Conservation (phyloP, 2,797 vertebrate genomes). For the Lateolabrax maculatus region DNA sequence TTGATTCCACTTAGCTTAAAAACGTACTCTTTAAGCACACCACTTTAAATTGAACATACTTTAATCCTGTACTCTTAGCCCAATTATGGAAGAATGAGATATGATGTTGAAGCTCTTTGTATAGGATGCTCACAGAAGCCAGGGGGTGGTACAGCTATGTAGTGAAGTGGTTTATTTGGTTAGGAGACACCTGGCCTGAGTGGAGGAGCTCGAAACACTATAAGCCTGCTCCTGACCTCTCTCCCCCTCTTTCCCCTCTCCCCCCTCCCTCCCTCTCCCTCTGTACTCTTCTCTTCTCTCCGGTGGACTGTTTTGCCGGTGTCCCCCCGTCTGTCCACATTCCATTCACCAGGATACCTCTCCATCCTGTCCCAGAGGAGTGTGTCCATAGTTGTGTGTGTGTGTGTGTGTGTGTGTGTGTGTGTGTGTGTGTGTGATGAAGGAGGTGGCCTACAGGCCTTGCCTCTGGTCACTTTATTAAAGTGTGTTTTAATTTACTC, state of each 20-base stretch:
- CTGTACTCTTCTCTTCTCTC: slow-evolving; percentile 51
- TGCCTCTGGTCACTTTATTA: slow-evolving; percentile 91
- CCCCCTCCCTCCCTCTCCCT: slow-evolving; percentile 28
- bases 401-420: slow-evolving; percentile 30
- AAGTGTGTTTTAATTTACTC: slow-evolving; percentile 91
- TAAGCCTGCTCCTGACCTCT: slow-evolving; percentile 65
- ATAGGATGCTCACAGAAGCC: slow-evolving; percentile 47
- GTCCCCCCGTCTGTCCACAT: slow-evolving; percentile 83
- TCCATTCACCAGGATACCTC: slow-evolving; percentile 89
- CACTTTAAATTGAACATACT: neutral
- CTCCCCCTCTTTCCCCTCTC: slow-evolving; percentile 7
- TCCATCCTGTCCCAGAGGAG: slow-evolving; percentile 86
- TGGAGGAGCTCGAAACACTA: slow-evolving; percentile 66
- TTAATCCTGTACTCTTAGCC: neutral
- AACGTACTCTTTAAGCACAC: neutral
- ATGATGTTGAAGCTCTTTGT: slow-evolving; percentile 4
- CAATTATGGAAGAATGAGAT: slow-evolving; percentile 8
- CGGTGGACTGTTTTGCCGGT: slow-evolving; percentile 72
- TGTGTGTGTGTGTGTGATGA: slow-evolving; percentile 50
- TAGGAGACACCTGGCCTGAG: slow-evolving; percentile 78
- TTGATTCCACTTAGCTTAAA: no score
- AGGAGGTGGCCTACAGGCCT: slow-evolving; percentile 83
- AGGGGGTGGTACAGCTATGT: slow-evolving; percentile 53
- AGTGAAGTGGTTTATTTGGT: slow-evolving; percentile 73
- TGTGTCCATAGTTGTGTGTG: slow-evolving; percentile 66